phyloP scores from a whole-genome alignment of 2,797 vertebrate genomes.

The Arrhamphus sclerolepis region DNA sequence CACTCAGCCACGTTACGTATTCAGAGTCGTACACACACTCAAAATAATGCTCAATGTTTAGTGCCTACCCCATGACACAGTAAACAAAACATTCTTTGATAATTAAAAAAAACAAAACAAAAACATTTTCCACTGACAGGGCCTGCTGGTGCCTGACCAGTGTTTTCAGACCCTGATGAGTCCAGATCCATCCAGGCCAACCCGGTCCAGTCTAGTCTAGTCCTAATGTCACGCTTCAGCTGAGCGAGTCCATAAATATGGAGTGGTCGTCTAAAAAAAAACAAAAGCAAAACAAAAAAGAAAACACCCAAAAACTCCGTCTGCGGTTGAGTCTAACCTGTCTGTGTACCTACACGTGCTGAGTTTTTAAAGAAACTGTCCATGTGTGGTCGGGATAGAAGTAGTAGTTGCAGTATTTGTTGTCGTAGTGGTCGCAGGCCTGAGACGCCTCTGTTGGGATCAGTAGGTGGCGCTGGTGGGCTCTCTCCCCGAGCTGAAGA shows the following conservation, averaged over 20 bases:
- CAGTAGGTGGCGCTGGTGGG: constrained; percentile 86
- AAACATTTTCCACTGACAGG: constrained; percentile 66
- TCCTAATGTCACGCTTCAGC: constrained; percentile 58
- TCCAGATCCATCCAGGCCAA: constrained; percentile 61
- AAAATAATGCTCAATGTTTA: constrained; percentile 58
- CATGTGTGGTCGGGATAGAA: constrained; percentile 44
- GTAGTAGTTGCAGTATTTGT: constrained; percentile 33
- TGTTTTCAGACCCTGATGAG: constrained; percentile 63
- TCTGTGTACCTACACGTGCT: constrained; percentile 54
- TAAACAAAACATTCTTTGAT: constrained; percentile 74
- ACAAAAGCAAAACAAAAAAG: constrained; percentile 1
- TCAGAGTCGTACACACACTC: constrained; percentile 28
- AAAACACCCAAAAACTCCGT: neutral
- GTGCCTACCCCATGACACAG: constrained; percentile 65
- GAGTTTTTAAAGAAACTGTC: constrained; percentile 48
- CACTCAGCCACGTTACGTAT: constrained; percentile 16
- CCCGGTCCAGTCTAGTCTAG: constrained; percentile 54
- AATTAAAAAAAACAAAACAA: constrained; percentile 55
- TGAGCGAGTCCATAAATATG: constrained; percentile 55
- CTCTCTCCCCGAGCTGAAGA: constrained; percentile 86
- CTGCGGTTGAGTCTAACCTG: constrained; percentile 29
- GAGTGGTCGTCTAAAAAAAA: constrained; percentile 18
- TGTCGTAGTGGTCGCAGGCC: constrained; percentile 51
- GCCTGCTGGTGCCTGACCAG: constrained; percentile 61
- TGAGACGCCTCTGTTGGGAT: constrained; percentile 44